Evolutionary conservation across 2,797 vertebrate genomes (phyloP), one percentile per base, ranked within the genome.

Genomic region (Poliocrania exsul): DNA sequence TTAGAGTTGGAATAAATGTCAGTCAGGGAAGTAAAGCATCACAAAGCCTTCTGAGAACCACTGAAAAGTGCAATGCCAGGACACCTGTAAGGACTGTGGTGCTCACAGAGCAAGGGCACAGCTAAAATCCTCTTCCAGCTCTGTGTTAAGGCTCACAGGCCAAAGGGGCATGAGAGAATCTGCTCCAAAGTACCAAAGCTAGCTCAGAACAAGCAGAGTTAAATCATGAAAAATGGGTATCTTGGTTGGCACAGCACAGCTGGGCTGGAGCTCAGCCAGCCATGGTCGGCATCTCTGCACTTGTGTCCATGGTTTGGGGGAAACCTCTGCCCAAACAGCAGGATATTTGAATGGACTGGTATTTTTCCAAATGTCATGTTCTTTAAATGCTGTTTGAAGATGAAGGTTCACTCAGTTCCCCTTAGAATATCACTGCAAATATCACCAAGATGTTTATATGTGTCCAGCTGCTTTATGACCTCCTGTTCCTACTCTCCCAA

Each of bases 281-380:
- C 23, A 0, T 35, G 29, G 50, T 54, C 50, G 57, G 28, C 58
- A 87, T 31, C 66, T 72, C 88, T 65, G 61, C 33, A 20, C 42
- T 60, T 0, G 0, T 42, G 19, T 31, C 66, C 3, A 0, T 58
- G 65, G 58, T 64, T 16, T 73, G 44, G 71, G 20, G 64, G 29
- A 56, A 86, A 62, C 58, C 75, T 79, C 78, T 80, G 74, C 67
- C 56, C 37, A 13, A 77, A 64, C 46, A 92, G 21, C 49, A 42
- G 60, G 47, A 26, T 58, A n/a, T 88, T 80, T 81, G 64, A 67
- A 70, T 54, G 88, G 78, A 64, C 46, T 90, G 81, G 15, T 95
- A 87, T 93, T 95, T 93, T 89, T 94, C 84, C 78, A 93, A 95
- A 95, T 93, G 90, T 77, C 90, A 57, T 6, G 74, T 92, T 95